These are phyloP conservation scores for Dicaeum eximium DNA, from an alignment of 2,113 vertebrate species.

Conservation along the genomic window DNA sequence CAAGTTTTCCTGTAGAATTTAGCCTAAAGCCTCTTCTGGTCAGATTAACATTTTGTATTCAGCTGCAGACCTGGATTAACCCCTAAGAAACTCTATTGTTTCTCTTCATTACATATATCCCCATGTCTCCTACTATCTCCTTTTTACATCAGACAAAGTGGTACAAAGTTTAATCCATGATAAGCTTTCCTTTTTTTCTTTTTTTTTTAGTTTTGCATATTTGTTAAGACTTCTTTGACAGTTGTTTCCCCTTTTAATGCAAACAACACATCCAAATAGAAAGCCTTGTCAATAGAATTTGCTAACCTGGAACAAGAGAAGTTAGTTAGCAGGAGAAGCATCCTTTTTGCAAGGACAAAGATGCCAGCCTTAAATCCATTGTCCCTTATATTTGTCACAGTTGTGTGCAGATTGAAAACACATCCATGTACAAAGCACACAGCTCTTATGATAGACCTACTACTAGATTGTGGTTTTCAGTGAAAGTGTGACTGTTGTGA, in stretches of 20 bases:
- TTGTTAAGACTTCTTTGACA: slow-evolving; percentile 57
- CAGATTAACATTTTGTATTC: slow-evolving; percentile 75
- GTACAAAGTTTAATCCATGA: slow-evolving; percentile 62
- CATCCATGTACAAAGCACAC: not conserved
- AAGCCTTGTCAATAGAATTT: slow-evolving; percentile 62
- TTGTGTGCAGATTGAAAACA: not conserved
- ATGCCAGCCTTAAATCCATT: not conserved
- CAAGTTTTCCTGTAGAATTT: slow-evolving; percentile 68
- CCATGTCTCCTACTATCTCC: slow-evolving; percentile 70
- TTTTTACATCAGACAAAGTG: slow-evolving; percentile 67
- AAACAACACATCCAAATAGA: slow-evolving; percentile 70
- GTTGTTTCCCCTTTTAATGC: slow-evolving; percentile 64
- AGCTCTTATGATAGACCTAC: not conserved
- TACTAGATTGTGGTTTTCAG: not conserved
- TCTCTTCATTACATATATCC: slow-evolving; percentile 74
- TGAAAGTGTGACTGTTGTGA: not conserved
- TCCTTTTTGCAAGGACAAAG: not conserved
- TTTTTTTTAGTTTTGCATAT: slow-evolving; percentile 20
- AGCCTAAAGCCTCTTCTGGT: slow-evolving; percentile 55
- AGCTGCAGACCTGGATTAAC: slow-evolving; percentile 72
- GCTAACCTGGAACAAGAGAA: slow-evolving; percentile 23
- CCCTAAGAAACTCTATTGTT: slow-evolving; percentile 69
- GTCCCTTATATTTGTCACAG: not conserved
- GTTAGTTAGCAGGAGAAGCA: not conserved
- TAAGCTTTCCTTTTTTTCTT: slow-evolving; percentile 41